phyloP scores from a whole-genome alignment of 2,888 invertebrate genomes.

The Zhengitettix transpicula region DNA sequence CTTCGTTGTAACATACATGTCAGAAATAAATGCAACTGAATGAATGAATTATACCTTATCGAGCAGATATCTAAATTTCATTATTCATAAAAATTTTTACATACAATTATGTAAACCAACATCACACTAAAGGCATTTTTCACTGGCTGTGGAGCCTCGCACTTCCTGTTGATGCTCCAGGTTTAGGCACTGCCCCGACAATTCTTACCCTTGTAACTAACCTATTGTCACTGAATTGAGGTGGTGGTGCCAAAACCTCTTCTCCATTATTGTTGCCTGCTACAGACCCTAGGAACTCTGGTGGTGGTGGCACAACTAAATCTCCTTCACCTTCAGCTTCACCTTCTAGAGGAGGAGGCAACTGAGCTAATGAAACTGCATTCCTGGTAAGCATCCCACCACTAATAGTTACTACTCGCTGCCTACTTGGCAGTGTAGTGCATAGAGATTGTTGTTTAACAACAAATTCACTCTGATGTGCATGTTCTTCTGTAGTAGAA shows the following conservation, averaged over 20 bases:
- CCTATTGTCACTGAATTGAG: constrained; percentile 70
- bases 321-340: constrained; percentile 45
- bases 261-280: constrained; percentile 28
- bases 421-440: not conserved
- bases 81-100: too few relatives aligned
- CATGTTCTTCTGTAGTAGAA: constrained; percentile 1
- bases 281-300: constrained; percentile 34
- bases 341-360: constrained; percentile 62
- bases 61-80: too few relatives aligned
- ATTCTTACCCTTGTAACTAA: constrained; percentile 49
- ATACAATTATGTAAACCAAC: too few relatives aligned
- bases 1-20: too few relatives aligned
- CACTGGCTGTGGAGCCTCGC: constrained; percentile 10
- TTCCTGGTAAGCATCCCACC: constrained; percentile 39
- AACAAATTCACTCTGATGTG: not conserved
- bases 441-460: not conserved
- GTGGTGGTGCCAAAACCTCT: constrained; percentile 66
- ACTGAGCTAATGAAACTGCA: constrained; percentile 58
- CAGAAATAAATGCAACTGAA: too few relatives aligned
- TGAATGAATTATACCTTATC: too few relatives aligned
- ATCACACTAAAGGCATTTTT: not conserved
- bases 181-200: constrained; percentile 68
- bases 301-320: constrained; percentile 41
- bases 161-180: constrained; percentile 3
- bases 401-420: not conserved